Conservation (phyloP, 2,888 invertebrate species). For the Chorisops tibialis region DNA sequence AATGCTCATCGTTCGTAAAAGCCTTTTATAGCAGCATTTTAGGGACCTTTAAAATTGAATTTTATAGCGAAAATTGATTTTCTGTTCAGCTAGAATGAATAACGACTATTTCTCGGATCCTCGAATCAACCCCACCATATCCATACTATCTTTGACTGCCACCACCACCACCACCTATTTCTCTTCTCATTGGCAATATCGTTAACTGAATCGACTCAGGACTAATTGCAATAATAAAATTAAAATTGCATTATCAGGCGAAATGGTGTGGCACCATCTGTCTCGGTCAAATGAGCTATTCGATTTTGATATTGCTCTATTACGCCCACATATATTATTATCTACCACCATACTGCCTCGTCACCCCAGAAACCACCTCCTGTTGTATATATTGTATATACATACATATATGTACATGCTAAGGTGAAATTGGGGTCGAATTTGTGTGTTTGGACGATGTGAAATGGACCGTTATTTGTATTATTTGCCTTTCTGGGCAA, state of each 20-base stretch:
- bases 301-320: constrained; percentile 4
- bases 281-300: constrained; percentile 14
- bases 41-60: too few species aligned
- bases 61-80: too few species aligned
- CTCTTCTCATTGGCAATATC: background rate
- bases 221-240: constrained; percentile 23
- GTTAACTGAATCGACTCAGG: constrained; percentile 8
- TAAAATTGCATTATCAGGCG: constrained; percentile 19
- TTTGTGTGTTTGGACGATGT: constrained; percentile 1
- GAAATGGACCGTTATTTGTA: constrained; percentile 11
- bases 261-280: constrained; percentile 8
- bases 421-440: too few species aligned
- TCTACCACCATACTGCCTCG: background rate
- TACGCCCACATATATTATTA: background rate
- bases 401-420: too few species aligned
- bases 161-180: too few species aligned
- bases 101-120: too few species aligned
- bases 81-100: too few species aligned
- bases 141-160: too few species aligned
- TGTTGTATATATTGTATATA: too few species aligned
- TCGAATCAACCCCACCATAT: too few species aligned
- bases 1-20: too few species aligned
- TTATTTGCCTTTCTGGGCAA: background rate
- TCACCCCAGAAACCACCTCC: background rate
- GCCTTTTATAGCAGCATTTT: too few species aligned